Conservation (phyloP, 2,888 invertebrate species). For the Drosophila leonis region DNA sequence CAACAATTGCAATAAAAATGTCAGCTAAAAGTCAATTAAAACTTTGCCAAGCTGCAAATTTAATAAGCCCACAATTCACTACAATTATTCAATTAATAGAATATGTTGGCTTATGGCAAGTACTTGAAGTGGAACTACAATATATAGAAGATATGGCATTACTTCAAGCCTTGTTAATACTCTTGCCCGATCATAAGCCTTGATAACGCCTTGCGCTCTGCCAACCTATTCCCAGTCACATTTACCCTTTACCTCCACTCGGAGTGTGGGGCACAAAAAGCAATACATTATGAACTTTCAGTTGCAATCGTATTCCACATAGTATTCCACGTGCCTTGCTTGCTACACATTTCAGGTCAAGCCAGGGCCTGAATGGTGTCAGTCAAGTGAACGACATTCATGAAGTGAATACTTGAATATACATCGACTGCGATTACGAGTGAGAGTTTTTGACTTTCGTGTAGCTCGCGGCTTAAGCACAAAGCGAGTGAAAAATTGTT, state of each 20-base stretch:
- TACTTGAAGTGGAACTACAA: too few relatives aligned
- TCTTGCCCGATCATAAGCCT: too few relatives aligned
- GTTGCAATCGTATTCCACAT: not conserved
- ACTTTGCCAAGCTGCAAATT: slow-evolving; percentile 30
- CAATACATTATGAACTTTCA: not conserved
- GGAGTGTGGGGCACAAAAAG: not conserved
- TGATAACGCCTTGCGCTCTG: too few relatives aligned
- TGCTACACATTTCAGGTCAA: slow-evolving; percentile 4
- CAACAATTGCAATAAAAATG: slow-evolving; percentile 15
- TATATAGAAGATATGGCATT: too few relatives aligned
- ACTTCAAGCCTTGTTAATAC: too few relatives aligned
- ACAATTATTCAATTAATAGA: slow-evolving; percentile 23
- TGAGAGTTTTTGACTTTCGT: slow-evolving; percentile 45
- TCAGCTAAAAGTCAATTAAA: slow-evolving; percentile 18
- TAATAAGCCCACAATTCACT: slow-evolving; percentile 35
- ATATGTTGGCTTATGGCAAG: not conserved
- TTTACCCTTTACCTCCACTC: not conserved
- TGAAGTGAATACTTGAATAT: slow-evolving; percentile 32
- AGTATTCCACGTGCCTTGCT: not conserved
- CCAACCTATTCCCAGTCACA: not conserved
- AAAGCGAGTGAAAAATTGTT: slow-evolving; percentile 75
- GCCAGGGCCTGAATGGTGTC: slow-evolving; percentile 5
- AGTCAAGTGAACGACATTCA: slow-evolving; percentile 23
- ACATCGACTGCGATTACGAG: slow-evolving; percentile 26
- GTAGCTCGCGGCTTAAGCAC: slow-evolving; percentile 49